Percentiles rank a stretch among this genome's conserved stretches.
Evolutionary conservation across 1,140 invertebrate species (phyloP).

Genomic region (Phymorhynchus buccinoides): DNA sequence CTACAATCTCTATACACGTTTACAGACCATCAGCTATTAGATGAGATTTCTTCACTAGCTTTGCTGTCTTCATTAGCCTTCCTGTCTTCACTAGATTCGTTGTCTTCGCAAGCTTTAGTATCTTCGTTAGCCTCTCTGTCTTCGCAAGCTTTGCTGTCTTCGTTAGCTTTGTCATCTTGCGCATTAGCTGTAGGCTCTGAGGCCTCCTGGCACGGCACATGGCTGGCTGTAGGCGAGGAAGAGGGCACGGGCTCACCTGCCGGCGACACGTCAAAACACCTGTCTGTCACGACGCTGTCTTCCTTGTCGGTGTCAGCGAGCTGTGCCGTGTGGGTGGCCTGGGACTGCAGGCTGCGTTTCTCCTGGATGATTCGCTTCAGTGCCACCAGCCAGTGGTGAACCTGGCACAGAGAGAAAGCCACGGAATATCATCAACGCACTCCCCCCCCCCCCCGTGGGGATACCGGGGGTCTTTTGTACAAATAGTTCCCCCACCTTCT

Average conservation of each 20-base stretch:
- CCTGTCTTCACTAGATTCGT: no score
- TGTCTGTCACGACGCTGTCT: background rate
- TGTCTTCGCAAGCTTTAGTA: no score
- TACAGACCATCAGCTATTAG: no score
- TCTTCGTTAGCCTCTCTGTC: no score
- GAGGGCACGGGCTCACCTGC: background rate
- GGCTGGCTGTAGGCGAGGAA: background rate
- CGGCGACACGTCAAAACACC: background rate
- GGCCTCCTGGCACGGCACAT: background rate
- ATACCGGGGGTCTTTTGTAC: no score
- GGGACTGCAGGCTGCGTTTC: background rate
- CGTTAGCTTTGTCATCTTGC: background rate
- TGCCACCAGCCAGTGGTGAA: constrained; percentile 52
- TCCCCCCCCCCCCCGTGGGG: no score
- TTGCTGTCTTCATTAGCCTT: no score
- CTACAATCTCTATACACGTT: no score
- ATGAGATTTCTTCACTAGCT: no score
- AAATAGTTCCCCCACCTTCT: no score
- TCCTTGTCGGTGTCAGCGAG: background rate
- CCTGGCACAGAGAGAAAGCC: constrained; percentile 37
- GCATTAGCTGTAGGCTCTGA: background rate
- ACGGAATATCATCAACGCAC: no score
- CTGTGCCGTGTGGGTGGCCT: background rate
- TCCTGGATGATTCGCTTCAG: constrained; percentile 53
- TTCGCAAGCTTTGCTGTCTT: background rate